phyloP scores from a whole-genome alignment of 2,797 vertebrate species.

The Sebastes steindachneri region DNA sequence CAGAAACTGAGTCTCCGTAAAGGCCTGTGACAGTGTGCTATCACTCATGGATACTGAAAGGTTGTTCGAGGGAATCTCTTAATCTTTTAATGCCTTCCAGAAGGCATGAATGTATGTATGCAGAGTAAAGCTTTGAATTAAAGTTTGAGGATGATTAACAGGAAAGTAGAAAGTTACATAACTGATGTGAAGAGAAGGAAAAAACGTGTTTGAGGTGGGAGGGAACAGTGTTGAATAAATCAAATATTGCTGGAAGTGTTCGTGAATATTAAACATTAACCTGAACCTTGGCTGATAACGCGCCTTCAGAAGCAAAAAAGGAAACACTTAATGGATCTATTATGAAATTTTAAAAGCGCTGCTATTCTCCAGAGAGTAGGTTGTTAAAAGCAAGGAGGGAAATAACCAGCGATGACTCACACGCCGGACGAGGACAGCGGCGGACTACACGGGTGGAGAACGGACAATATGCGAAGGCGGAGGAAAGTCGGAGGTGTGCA shows the following conservation, averaged over 20 bases:
- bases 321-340: conserved; percentile 40
- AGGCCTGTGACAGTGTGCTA: not conserved
- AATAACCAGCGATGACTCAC: conserved; percentile 65
- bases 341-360: conserved; percentile 51
- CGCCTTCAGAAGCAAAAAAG: not conserved
- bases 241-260: not conserved
- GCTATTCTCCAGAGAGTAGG: conserved; percentile 42
- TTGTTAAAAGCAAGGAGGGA: conserved; percentile 33
- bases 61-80: not conserved
- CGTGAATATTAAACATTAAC: conserved; percentile 38
- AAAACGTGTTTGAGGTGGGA: not conserved
- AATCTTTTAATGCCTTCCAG: not conserved
- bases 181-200: not conserved
- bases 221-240: conserved; percentile 9
- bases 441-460: conserved; percentile 2
- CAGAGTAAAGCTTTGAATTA: not conserved
- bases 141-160: not conserved
- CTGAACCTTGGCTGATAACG: conserved; percentile 1
- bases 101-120: not conserved
- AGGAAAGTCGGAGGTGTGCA: conserved; percentile 25
- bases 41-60: not conserved
- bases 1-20: not conserved
- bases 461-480: conserved; percentile 35
- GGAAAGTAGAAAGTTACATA: not conserved
- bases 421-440: not conserved